These are phyloP conservation scores for Neoascia interrupta DNA, from an alignment of 2,888 invertebrate genomes.

Conservation along the genomic window DNA sequence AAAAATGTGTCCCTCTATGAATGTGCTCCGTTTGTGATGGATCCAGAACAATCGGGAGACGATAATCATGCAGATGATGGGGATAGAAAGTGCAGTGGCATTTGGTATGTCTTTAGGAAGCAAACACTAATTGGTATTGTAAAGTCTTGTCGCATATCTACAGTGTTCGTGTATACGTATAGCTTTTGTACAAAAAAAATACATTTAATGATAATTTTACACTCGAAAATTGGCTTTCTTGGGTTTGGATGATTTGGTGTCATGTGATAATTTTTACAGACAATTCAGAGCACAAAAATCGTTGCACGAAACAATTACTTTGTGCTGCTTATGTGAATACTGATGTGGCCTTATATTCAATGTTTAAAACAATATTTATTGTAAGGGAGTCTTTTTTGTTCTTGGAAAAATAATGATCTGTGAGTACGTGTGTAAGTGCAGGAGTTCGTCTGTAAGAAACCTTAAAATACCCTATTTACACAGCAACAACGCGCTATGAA, in stretches of 20 bases:
- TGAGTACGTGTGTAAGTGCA: no score
- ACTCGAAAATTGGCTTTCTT: slow-evolving; percentile 6
- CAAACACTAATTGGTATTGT: slow-evolving; percentile 48
- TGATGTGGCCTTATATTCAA: background rate
- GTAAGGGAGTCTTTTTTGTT: background rate
- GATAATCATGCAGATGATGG: slow-evolving; percentile 47
- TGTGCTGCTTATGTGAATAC: background rate
- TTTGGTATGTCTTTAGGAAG: slow-evolving; percentile 64
- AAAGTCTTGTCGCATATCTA: slow-evolving; percentile 34
- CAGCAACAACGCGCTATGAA: no score
- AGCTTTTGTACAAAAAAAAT: background rate
- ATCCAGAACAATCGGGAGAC: slow-evolving; percentile 55
- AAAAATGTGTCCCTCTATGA: slow-evolving; percentile 26
- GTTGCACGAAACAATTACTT: slow-evolving; percentile 16
- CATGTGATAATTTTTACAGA: slow-evolving; percentile 63
- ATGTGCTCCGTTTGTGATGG: slow-evolving; percentile 67
- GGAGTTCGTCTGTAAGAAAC: no score
- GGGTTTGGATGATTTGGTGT: slow-evolving; percentile 45
- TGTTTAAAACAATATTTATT: slow-evolving; percentile 17
- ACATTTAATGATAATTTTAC: slow-evolving; percentile 8
- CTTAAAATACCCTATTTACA: no score
- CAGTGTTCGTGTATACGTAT: background rate
- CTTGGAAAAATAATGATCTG: background rate
- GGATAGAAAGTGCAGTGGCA: slow-evolving; percentile 67
- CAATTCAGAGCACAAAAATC: slow-evolving; percentile 32